These are phyloP conservation scores for Colinus virginianus DNA, from an alignment of 2,113 vertebrate species.

Conservation along the genomic window DNA sequence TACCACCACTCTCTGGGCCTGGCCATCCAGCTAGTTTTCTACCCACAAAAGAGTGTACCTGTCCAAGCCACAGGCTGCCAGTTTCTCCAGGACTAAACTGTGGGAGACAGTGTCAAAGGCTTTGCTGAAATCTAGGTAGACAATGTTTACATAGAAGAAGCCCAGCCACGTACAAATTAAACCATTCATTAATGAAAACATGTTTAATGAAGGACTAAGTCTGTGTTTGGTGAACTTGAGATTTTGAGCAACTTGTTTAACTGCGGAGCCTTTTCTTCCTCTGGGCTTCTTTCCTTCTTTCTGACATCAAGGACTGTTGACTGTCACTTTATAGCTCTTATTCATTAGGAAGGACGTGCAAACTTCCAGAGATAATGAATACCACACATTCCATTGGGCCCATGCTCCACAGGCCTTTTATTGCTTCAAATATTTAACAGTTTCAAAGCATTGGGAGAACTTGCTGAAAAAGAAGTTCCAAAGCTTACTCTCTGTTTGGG, in stretches of 20 bases:
- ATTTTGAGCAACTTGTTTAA: background rate
- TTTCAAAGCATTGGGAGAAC: slow-evolving; percentile 34
- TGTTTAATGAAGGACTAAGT: background rate
- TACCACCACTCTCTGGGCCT: too few relatives aligned
- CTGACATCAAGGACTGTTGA: background rate
- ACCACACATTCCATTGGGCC: background rate
- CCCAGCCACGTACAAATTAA: background rate
- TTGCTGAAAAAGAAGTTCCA: slow-evolving; percentile 32
- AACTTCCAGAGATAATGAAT: slow-evolving; percentile 21
- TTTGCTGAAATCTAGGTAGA: too few relatives aligned
- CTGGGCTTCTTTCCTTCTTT: background rate
- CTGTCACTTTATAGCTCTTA: background rate
- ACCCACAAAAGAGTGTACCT: too few relatives aligned
- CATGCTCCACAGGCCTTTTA: background rate
- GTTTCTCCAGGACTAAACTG: too few relatives aligned
- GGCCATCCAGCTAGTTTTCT: too few relatives aligned
- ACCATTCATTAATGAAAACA: background rate
- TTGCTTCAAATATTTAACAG: background rate
- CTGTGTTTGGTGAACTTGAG: background rate
- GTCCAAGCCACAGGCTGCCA: too few relatives aligned
- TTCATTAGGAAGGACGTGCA: background rate
- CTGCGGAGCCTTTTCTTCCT: background rate
- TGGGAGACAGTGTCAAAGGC: too few relatives aligned
- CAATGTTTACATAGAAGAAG: too few relatives aligned
- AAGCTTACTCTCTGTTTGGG: background rate